A percentile compares a stretch with the other conserved stretches of the same genome.
Conservation (phyloP, 92 coral and sea anemone species). For the Galaxea fascicularis region DNA sequence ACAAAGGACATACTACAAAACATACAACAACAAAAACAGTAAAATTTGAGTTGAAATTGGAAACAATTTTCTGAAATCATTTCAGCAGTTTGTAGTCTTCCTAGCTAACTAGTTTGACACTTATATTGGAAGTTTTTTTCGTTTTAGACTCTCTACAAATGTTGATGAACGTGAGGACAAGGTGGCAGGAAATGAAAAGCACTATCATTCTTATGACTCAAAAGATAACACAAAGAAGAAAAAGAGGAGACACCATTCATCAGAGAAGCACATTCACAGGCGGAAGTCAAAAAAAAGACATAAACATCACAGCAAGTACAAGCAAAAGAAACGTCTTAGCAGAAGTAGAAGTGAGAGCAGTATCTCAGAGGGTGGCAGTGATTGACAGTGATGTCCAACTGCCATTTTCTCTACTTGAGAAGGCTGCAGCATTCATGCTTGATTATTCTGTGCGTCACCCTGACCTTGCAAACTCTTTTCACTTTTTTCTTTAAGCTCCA, state of each 20-base stretch:
- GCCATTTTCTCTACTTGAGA: no score
- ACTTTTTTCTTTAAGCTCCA: no score
- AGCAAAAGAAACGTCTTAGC: slow-evolving; percentile 33
- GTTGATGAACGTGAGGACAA: not conserved
- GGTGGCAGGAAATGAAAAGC: not conserved
- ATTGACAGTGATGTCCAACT: not conserved
- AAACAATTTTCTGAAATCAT: no score
- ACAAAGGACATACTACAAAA: not conserved
- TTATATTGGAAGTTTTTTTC: not conserved
- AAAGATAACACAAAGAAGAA: slow-evolving; percentile 3
- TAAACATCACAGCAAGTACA: slow-evolving; percentile 66
- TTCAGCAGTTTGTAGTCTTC: not conserved
- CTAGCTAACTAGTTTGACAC: not conserved
- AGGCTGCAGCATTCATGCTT: not conserved
- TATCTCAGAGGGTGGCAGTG: slow-evolving; percentile 20
- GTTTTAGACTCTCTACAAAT: slow-evolving; percentile 22
- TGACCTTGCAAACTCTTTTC: no score
- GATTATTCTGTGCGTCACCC: no score
- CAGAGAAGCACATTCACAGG: slow-evolving; percentile 66
- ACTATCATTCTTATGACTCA: not conserved
- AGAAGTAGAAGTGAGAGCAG: slow-evolving; percentile 28
- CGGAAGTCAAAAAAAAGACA: slow-evolving; percentile 80
- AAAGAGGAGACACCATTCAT: slow-evolving; percentile 61
- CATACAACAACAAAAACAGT: not conserved
- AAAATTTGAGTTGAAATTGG: not conserved